These are phyloP conservation scores for Coenonympha glycerion DNA, from an alignment of 2,888 invertebrate species.

Conservation along the genomic window DNA sequence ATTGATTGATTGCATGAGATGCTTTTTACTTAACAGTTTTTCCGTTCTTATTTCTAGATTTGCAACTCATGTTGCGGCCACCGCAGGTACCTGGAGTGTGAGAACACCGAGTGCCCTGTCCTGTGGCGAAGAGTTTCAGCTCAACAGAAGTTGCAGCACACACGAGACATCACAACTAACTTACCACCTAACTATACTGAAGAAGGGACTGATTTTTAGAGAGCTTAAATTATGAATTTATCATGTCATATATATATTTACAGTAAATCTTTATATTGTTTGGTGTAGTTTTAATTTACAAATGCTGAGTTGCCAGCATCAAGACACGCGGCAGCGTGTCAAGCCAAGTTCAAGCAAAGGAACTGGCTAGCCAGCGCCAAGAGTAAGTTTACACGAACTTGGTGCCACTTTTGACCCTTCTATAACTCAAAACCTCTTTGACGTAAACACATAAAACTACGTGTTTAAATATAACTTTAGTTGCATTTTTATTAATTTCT, in stretches of 20 bases:
- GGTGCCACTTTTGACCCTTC: no score
- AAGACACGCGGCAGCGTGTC: no score
- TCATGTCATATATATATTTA: neutral
- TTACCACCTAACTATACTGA: constrained; percentile 44
- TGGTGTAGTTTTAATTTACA: neutral
- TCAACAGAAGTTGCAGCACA: constrained; percentile 42
- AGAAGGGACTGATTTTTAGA: constrained; percentile 29
- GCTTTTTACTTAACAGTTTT: no score
- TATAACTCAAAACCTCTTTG: no score
- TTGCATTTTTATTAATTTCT: no score
- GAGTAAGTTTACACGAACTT: no score
- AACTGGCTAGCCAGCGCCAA: no score
- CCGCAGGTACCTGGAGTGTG: constrained; percentile 39
- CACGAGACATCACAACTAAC: constrained; percentile 45
- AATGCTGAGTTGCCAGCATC: no score
- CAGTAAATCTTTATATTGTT: neutral
- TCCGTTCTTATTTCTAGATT: constrained; percentile 41
- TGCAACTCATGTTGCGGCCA: constrained; percentile 60
- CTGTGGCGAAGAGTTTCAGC: constrained; percentile 53
- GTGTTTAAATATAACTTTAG: no score
- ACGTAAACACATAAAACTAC: no score
- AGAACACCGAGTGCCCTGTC: constrained; percentile 59
- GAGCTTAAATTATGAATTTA: neutral
- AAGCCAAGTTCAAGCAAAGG: no score
- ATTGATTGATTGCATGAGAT: no score